Evolutionary conservation across 2,797 vertebrate genomes (phyloP), one percentile per base, ranked within the genome.

Genomic region (Harpagifer antarcticus): DNA sequence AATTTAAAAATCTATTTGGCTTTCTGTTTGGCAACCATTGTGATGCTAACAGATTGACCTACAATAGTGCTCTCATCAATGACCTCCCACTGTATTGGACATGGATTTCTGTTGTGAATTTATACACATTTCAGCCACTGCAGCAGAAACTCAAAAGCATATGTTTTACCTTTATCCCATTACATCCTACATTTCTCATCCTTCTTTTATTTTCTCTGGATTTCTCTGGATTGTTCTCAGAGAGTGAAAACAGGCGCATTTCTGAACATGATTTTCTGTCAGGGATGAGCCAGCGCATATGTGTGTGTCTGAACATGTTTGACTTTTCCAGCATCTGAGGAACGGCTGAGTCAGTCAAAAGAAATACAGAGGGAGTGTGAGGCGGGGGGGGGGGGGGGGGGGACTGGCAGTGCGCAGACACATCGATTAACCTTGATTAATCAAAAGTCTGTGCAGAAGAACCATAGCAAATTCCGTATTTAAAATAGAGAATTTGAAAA

Each of bases 271-370:
- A 53, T 58, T 72, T 66, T 79, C 15, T 74, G 62, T 53, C 61
- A 40, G 55, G 59, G 55, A 81, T 56, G 72, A 84, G 53, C 44
- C 44, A 9, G 47, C 42, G 56, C n/a, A 23, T 53, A 23, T 76
- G 69, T 76, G 72, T 76, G 61, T 85, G 88, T 55, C 56, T 78
- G 72, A 79, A 77, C 86, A 83, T 65, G 85, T 78, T 60, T 62
- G 63, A 79, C 61, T 53, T 27, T 61, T 60, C 17, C 9, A 74
- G 71, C 78, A 54, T 84, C 77, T 42, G 50, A 40, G 63, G 63
- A 79, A 75, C 69, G 67, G 65, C 75, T 78, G 85, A 88, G 85
- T 90, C 82, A 88, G 81, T 78, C 33, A n/a, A 9, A 60, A 76
- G 61, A 20, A 63, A 44, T 49, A 44, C 60, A 61, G 42, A 3